A percentile compares a stretch with the other conserved stretches of the same genome.
Conservation (phyloP, 37 sponge, comb jelly and placozoan genomes). For the Sycon ciliatum region DNA sequence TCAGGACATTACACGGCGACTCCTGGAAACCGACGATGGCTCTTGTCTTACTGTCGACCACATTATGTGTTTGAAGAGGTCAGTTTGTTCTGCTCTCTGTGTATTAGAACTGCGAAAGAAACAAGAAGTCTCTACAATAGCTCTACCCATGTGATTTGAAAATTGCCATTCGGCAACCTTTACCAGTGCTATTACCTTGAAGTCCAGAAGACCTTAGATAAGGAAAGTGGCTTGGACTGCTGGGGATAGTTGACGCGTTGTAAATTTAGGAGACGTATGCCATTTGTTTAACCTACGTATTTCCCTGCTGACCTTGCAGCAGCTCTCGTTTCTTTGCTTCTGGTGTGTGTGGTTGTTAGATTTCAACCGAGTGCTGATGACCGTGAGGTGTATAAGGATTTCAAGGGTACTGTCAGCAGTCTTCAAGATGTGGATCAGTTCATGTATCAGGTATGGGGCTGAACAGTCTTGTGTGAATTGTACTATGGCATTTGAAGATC, state of each 20-base stretch:
- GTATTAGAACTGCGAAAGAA: neutral
- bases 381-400: slow-evolving; percentile 61
- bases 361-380: slow-evolving; percentile 74
- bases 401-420: slow-evolving; percentile 36
- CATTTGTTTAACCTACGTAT: slow-evolving; percentile 11
- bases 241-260: too few species aligned
- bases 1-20: slow-evolving; percentile 13
- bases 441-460: slow-evolving; percentile 39
- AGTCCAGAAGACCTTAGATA: neutral
- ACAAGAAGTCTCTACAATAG: neutral
- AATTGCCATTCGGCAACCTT: neutral
- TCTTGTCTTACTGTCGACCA: slow-evolving; percentile 42
- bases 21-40: slow-evolving; percentile 34
- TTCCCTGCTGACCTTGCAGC: too few species aligned
- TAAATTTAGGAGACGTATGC: neutral
- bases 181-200: neutral
- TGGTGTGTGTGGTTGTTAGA: too few species aligned
- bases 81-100: neutral
- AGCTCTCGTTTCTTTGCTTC: too few species aligned
- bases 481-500: too few species aligned
- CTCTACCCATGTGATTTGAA: too few species aligned
- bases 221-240: neutral
- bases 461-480: neutral
- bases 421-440: slow-evolving; percentile 51
- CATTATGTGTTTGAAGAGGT: slow-evolving; percentile 69